Evolutionary conservation across 2,113 vertebrate genomes (phyloP).

Genomic region (Aegotheles bennettii): DNA sequence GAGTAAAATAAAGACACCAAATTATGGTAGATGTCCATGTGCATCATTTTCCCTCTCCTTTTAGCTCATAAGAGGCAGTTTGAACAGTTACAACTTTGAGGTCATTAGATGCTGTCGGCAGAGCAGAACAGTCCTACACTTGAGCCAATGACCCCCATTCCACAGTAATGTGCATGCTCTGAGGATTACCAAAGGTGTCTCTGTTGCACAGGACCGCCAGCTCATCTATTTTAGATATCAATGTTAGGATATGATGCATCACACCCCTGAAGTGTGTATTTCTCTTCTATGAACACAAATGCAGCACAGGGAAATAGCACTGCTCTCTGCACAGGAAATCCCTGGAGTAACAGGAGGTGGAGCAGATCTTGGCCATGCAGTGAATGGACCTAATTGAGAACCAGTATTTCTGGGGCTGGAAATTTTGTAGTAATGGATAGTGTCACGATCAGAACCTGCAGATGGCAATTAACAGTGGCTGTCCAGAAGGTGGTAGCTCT

Average conservation of each 20-base stretch:
- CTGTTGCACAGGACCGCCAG: neutral
- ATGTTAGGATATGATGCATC: neutral
- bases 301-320: neutral
- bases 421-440: neutral
- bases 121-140: neutral
- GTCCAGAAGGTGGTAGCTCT: neutral
- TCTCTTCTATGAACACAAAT: neutral
- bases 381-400: neutral
- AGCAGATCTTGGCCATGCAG: neutral
- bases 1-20: neutral
- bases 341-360: neutral
- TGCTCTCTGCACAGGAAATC: neutral
- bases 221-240: neutral
- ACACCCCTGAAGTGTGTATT: neutral
- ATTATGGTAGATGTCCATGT: neutral
- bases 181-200: neutral
- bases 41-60: neutral
- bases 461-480: neutral
- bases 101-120: neutral
- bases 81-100: neutral
- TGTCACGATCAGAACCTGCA: neutral
- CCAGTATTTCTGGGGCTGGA: neutral
- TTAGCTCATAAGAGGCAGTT: neutral
- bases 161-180: accelerated
- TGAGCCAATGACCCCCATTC: neutral